Conservation (phyloP, 92 coral and sea anemone genomes). For the Parazoanthus darwini region DNA sequence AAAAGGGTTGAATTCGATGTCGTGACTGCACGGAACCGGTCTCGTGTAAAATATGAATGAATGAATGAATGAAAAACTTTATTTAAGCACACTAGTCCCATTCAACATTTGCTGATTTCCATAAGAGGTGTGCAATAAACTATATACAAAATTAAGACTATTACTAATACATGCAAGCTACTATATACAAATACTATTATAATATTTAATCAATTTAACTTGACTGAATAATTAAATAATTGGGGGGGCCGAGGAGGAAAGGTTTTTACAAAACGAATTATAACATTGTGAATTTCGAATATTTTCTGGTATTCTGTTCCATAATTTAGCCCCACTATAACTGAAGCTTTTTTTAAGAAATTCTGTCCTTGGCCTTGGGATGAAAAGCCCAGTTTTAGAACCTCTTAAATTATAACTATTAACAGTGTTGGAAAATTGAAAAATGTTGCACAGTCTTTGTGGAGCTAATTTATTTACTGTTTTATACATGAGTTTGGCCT, state of each 20-base stretch:
- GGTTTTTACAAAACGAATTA: no score
- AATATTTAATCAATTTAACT: no score
- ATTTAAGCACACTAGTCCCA: slow-evolving; percentile 32
- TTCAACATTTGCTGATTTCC: slow-evolving; percentile 30
- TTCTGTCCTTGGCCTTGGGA: slow-evolving; percentile 44
- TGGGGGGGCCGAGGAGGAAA: no score
- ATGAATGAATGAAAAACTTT: background rate
- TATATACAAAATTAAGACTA: background rate
- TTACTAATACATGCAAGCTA: no score
- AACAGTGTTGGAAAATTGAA: slow-evolving; percentile 30
- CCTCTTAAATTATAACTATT: slow-evolving; percentile 33
- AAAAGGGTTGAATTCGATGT: no score
- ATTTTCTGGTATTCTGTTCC: no score
- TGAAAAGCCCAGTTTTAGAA: slow-evolving; percentile 27
- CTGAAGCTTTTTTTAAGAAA: slow-evolving; percentile 27
- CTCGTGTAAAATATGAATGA: no score
- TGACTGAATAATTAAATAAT: no score
- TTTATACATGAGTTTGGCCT: slow-evolving; percentile 56
- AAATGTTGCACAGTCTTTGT: slow-evolving; percentile 47
- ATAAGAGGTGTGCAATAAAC: slow-evolving; percentile 12
- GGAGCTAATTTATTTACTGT: slow-evolving; percentile 52
- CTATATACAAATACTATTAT: slow-evolving; percentile 8
- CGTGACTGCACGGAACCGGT: no score
- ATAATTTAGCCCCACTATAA: background rate
- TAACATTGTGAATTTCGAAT: no score